Base-by-base conservation (phyloP, 35 echinoderm and acorn worm species). In the Anneissia japonica region DNA sequence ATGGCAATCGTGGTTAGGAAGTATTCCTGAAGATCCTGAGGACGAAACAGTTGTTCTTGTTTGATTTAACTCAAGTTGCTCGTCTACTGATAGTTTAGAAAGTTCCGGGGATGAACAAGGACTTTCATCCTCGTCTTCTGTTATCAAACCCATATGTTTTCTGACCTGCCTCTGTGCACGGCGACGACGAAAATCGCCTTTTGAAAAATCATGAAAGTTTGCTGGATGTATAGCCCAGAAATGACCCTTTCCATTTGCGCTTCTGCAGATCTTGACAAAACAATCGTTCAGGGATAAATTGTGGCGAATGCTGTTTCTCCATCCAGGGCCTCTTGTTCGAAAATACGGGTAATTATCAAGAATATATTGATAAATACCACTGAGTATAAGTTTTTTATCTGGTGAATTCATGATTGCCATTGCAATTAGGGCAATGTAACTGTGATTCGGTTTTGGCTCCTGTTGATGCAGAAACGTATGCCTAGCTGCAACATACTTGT, bases 311-410 rank as follows among this genome's bases (percentile, higher is more conserved):
- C 79, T 81, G 79, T 81, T 81, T 32, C 79, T 81, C 79, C 79
- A 81, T 0, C 79, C 79, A 39, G 79, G 37, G 21, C 79, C 79
- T 40, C 79, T 81, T 30, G 79, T 39, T 6, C 79, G 35, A 26
- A 81, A 81, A 51, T 88, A 99, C 7, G 96, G 89, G 40, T 83
- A 99, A 14, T 89, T 88, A 36, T 88, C 84, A 89, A 93, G 90
- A 81, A 99, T 99, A 76, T 87, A 99, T 78, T 94, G 85, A 83
- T 99, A 99, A 72, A 99, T 99, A 81, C 94, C 96, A 74, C 92
- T 91, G 17, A 99, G 89, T n/a, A 99, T 64, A 1, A 99, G 87
- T 33, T 86, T 84, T 46, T 99, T 93, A 16, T 89, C 83, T 21
- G 74, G 74, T 1, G 89, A 91, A 74, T 91, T 77, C 76, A 99